These are phyloP conservation scores for Triops cancriformis DNA, from an alignment of 1,140 invertebrate species.

Conservation along the genomic window DNA sequence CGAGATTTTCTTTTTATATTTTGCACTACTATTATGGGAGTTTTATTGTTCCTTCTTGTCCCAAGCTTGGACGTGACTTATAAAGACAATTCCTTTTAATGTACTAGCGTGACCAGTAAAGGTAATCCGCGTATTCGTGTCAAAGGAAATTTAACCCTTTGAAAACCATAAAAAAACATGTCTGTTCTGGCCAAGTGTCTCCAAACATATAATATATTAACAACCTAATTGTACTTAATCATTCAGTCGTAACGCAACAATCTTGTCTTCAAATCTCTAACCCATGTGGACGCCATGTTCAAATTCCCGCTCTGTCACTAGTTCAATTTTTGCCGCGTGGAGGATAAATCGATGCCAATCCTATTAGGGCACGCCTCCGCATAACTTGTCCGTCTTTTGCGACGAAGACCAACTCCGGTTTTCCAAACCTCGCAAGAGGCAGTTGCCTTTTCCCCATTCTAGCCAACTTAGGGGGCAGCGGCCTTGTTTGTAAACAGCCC, in stretches of 20 bases:
- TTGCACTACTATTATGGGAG: no score
- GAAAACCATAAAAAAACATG: background rate
- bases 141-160: background rate
- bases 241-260: background rate
- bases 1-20: no score
- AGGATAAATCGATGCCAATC: background rate
- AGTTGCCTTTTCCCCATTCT: background rate
- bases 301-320: background rate
- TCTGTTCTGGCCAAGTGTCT: background rate
- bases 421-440: background rate
- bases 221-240: background rate
- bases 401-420: background rate
- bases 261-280: background rate
- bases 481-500: background rate
- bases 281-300: background rate
- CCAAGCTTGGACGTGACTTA: no score
- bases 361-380: background rate
- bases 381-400: background rate
- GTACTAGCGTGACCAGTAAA: background rate
- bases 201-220: background rate
- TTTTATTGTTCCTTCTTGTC: no score
- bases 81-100: no score
- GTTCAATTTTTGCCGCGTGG: background rate
- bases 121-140: background rate
- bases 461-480: background rate